phyloP scores from a whole-genome alignment of 2,797 vertebrate genomes.

The Leucoraja ocellata region DNA sequence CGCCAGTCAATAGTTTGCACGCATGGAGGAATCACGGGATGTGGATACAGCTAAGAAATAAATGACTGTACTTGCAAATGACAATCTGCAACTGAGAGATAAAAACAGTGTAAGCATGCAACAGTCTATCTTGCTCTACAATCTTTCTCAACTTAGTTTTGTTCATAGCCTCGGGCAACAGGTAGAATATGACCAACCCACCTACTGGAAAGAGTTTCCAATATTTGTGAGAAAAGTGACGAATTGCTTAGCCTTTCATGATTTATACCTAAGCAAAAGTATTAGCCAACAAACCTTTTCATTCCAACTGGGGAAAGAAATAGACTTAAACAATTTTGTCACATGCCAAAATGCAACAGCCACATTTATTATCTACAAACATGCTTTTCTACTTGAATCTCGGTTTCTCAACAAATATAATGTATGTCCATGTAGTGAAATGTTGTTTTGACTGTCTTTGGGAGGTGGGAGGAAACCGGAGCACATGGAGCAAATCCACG shows the following conservation, averaged over 20 bases:
- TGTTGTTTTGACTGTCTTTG: too few relatives aligned
- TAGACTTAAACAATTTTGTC: not conserved
- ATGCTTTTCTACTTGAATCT: not conserved
- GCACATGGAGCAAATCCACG: too few relatives aligned
- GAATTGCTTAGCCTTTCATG: not conserved
- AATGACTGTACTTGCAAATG: not conserved
- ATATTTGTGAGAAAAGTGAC: not conserved
- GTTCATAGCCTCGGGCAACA: constrained; percentile 11
- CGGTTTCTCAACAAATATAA: not conserved
- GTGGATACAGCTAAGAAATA: not conserved
- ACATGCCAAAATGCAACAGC: not conserved
- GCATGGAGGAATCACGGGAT: too few relatives aligned
- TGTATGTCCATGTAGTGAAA: not conserved
- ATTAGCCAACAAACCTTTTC: not conserved
- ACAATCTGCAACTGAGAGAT: not conserved
- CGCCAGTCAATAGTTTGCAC: too few relatives aligned
- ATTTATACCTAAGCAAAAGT: not conserved
- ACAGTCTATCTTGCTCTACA: too few relatives aligned
- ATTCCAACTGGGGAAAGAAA: not conserved
- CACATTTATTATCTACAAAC: constrained; percentile 21
- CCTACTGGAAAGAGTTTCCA: constrained; percentile 4
- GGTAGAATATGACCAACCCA: not conserved
- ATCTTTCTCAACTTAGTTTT: not conserved
- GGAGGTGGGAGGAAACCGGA: too few relatives aligned
- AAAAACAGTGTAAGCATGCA: not conserved